Conservation (phyloP, 2,113 vertebrate genomes). For the Sebastes schlegelii region DNA sequence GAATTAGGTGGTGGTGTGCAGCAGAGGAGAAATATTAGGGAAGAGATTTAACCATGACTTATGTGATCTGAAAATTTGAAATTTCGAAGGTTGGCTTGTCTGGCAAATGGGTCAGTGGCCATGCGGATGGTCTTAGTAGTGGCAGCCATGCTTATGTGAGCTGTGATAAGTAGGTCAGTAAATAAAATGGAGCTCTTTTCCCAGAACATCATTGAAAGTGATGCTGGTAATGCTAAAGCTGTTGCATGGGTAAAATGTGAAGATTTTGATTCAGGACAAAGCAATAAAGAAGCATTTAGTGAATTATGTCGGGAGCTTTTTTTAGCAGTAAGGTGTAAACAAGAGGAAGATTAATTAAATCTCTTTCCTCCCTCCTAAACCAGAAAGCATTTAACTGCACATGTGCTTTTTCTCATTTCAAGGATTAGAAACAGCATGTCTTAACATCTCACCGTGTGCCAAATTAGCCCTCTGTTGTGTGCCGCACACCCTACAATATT, state of each 20-base stretch:
- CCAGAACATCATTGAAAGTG: slow-evolving; percentile 1
- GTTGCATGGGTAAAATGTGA: background rate
- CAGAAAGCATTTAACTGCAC: slow-evolving; percentile 1
- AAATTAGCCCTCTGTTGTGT: slow-evolving; percentile 38
- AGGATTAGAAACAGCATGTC: slow-evolving; percentile 21
- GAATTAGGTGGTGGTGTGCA: slow-evolving; percentile 10
- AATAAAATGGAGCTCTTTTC: slow-evolving; percentile 53
- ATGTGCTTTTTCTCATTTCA: slow-evolving; percentile 34
- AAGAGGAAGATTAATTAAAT: background rate
- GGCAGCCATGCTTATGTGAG: slow-evolving; percentile 47
- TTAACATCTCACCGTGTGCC: background rate
- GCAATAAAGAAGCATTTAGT: background rate
- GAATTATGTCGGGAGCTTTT: background rate
- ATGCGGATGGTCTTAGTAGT: slow-evolving; percentile 51
- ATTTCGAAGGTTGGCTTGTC: slow-evolving; percentile 44
- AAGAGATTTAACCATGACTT: slow-evolving; percentile 59
- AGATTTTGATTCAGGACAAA: slow-evolving; percentile 15
- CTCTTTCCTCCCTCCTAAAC: background rate
- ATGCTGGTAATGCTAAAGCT: slow-evolving; percentile 2
- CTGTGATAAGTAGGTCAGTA: slow-evolving; percentile 67
- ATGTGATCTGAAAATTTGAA: slow-evolving; percentile 63
- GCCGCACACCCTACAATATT: slow-evolving; percentile 3
- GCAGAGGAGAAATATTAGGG: slow-evolving; percentile 39
- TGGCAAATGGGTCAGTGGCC: slow-evolving; percentile 71
- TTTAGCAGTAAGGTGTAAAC: slow-evolving; percentile 17